Evolutionary conservation across 2,797 vertebrate genomes (phyloP).

Genomic region (Crenichthys baileyi): DNA sequence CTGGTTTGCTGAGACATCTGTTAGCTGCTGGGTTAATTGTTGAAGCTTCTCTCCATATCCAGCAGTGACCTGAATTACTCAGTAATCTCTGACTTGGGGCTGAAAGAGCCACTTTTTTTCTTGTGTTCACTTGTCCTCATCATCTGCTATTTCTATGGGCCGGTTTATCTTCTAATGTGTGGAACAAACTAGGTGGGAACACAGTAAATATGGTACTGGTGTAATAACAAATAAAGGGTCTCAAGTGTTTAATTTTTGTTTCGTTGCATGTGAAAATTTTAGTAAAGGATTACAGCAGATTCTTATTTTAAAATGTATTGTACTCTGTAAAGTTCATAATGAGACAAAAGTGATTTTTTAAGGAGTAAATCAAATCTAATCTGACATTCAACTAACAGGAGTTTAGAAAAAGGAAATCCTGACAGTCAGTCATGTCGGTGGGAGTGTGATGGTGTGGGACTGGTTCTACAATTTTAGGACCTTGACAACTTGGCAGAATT

Average conservation of each 20-base stretch:
- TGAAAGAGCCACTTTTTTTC: conserved; percentile 34
- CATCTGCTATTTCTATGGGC: conserved; percentile 15
- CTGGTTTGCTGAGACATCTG: conserved; percentile 64
- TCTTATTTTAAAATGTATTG: too few species aligned
- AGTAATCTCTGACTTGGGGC: conserved; percentile 53
- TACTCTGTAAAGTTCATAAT: too few species aligned
- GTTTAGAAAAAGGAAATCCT: too few species aligned
- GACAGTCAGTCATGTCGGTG: too few species aligned
- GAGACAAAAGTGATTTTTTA: not conserved
- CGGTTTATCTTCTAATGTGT: conserved; percentile 4
- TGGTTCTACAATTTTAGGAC: too few species aligned
- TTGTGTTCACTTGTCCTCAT: conserved; percentile 13
- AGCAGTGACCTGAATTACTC: conserved; percentile 61
- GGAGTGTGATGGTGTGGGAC: too few species aligned
- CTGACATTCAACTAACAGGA: too few species aligned
- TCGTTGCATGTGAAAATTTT: not conserved
- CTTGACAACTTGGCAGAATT: too few species aligned
- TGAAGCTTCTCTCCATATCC: conserved; percentile 45
- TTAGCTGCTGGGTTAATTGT: conserved; percentile 60
- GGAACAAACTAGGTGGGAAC: conserved; percentile 6
- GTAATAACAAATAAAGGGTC: not conserved
- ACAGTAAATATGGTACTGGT: not conserved
- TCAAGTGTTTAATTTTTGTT: not conserved
- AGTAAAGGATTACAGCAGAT: too few species aligned
- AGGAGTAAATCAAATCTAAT: not conserved